Conservation (phyloP, 1,140 invertebrate species). For the Neelides sp. region DNA sequence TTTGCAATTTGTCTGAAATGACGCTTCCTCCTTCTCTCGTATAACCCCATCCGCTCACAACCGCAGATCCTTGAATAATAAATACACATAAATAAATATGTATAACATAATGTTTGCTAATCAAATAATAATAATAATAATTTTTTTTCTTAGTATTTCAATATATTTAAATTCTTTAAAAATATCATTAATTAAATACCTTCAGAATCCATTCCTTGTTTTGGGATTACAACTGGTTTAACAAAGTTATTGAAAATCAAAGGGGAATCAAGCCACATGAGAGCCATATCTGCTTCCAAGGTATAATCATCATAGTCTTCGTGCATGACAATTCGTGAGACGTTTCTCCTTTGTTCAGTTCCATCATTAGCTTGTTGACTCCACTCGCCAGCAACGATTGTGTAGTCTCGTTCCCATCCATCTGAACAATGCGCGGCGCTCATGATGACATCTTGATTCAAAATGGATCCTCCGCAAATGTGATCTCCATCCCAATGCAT, state of each 20-base stretch:
- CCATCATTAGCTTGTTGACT: neutral
- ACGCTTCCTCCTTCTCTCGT: too few species aligned
- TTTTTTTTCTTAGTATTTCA: neutral
- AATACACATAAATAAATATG: too few species aligned
- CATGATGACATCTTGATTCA: neutral
- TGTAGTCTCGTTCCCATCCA: too few species aligned
- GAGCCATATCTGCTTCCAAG: conserved; percentile 7
- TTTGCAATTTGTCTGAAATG: too few species aligned
- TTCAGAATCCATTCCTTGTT: neutral
- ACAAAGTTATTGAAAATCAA: conserved; percentile 2
- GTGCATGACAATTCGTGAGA: conserved; percentile 2
- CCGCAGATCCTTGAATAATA: neutral
- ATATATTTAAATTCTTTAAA: neutral
- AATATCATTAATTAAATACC: conserved; percentile 4
- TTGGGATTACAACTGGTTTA: neutral
- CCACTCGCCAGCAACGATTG: conserved; percentile 11
- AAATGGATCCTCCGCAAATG: conserved; percentile 8
- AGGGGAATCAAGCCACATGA: conserved; percentile 3
- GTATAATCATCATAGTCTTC: conserved; percentile 1
- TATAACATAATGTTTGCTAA: too few species aligned
- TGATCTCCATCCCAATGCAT: conserved; percentile 6
- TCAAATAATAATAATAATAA: too few species aligned
- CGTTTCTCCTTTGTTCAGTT: conserved; percentile 6
- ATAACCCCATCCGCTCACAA: conserved; percentile 7
- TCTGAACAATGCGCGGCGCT: conserved; percentile 17